These are phyloP conservation scores for Anseranas semipalmata DNA, from an alignment of 2,113 vertebrate genomes.

Conservation along the genomic window DNA sequence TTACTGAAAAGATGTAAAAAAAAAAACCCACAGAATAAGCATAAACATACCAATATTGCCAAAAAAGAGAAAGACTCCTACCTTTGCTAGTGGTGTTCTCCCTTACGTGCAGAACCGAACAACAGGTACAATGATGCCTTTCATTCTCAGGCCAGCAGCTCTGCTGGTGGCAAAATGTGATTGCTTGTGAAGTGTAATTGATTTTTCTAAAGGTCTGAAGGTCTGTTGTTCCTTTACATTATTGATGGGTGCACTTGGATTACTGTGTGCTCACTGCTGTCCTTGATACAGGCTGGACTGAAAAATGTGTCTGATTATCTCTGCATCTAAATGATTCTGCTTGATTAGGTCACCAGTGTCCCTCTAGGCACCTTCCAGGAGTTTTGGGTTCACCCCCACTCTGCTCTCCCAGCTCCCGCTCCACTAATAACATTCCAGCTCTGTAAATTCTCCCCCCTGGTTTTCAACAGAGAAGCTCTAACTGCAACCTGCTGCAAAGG, in stretches of 20 bases:
- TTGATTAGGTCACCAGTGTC: background rate
- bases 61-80: background rate
- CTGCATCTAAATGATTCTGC: background rate
- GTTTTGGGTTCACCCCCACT: background rate
- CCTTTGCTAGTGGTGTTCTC: background rate
- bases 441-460: background rate
- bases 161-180: background rate
- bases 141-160: background rate
- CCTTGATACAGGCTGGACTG: background rate
- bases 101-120: background rate
- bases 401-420: background rate
- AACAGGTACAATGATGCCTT: background rate
- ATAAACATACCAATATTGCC: background rate
- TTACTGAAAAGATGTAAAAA: background rate
- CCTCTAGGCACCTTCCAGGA: background rate
- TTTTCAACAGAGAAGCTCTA: background rate
- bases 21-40: background rate
- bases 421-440: background rate
- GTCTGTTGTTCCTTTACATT: slow-evolving; percentile 13
- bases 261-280: background rate
- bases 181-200: slow-evolving; percentile 1
- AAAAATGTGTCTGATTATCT: background rate
- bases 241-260: background rate
- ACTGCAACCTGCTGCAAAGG: background rate
- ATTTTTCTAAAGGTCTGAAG: slow-evolving; percentile 24